These are phyloP conservation scores for Ischnus inquisitorius DNA, from an alignment of 2,888 invertebrate genomes.

Conservation along the genomic window DNA sequence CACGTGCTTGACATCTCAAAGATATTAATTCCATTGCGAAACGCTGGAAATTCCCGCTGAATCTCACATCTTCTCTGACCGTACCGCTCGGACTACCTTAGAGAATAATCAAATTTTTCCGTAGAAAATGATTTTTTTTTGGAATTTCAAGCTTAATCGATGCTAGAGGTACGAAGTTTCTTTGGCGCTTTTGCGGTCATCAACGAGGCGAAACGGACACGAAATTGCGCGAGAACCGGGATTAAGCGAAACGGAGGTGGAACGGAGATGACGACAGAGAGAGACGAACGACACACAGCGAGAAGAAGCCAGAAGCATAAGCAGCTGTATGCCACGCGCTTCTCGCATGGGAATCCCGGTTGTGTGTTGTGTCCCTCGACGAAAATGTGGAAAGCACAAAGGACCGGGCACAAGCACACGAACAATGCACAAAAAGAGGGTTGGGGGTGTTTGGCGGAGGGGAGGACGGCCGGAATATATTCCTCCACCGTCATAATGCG, in stretches of 20 bases:
- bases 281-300: slow-evolving; percentile 14
- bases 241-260: slow-evolving; percentile 31
- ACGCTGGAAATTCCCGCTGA: no score
- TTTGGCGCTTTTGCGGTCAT: slow-evolving; percentile 15
- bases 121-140: background rate
- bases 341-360: slow-evolving; percentile 49
- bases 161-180: background rate
- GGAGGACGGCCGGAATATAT: slow-evolving; percentile 53
- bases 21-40: no score
- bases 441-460: background rate
- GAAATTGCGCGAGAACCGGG: slow-evolving; percentile 17
- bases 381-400: slow-evolving; percentile 79
- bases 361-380: slow-evolving; percentile 60
- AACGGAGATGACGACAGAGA: background rate
- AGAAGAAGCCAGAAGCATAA: slow-evolving; percentile 24
- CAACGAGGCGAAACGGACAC: background rate
- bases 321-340: slow-evolving; percentile 60
- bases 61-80: no score
- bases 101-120: no score
- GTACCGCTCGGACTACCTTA: no score
- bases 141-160: background rate
- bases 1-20: no score
- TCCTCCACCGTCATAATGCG: slow-evolving; percentile 77
- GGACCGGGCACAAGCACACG: slow-evolving; percentile 77
- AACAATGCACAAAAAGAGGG: slow-evolving; percentile 81